Conservation (phyloP, 1,140 invertebrate genomes). For the Drosophila kanapiae region DNA sequence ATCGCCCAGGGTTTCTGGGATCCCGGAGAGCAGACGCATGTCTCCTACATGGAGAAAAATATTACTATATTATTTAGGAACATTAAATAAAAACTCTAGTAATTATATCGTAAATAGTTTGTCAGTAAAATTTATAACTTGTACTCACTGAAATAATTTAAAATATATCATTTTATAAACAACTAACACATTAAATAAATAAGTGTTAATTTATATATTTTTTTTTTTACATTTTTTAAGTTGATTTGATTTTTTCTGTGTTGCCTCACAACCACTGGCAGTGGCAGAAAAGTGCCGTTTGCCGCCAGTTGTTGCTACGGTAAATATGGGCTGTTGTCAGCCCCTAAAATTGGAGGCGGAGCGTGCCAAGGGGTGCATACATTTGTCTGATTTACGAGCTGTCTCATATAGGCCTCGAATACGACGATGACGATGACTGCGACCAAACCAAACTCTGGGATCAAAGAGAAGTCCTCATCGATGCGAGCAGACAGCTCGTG, state of each 20-base stretch:
- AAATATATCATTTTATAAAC: neutral
- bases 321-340: conserved; percentile 36
- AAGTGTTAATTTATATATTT: too few species aligned
- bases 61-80: neutral
- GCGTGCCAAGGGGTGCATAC: conserved; percentile 72
- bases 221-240: too few species aligned
- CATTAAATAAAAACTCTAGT: neutral
- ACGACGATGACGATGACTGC: conserved; percentile 27
- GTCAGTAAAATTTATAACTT: neutral
- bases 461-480: conserved; percentile 17
- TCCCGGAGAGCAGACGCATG: conserved; percentile 4
- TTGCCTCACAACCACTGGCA: conserved; percentile 57
- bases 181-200: too few species aligned
- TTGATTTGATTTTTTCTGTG: conserved; percentile 3
- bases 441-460: conserved; percentile 21
- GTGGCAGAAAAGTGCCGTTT: conserved; percentile 42
- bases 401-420: conserved; percentile 62
- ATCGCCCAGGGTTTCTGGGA: conserved; percentile 1
- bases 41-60: conserved; percentile 3
- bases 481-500: conserved; percentile 17
- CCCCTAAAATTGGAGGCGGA: conserved; percentile 7
- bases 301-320: conserved; percentile 51
- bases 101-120: neutral
- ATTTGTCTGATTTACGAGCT: conserved; percentile 82
- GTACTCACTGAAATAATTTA: neutral